phyloP scores from a whole-genome alignment of 64 coral and sea anemone species.

The Montipora capricornis region DNA sequence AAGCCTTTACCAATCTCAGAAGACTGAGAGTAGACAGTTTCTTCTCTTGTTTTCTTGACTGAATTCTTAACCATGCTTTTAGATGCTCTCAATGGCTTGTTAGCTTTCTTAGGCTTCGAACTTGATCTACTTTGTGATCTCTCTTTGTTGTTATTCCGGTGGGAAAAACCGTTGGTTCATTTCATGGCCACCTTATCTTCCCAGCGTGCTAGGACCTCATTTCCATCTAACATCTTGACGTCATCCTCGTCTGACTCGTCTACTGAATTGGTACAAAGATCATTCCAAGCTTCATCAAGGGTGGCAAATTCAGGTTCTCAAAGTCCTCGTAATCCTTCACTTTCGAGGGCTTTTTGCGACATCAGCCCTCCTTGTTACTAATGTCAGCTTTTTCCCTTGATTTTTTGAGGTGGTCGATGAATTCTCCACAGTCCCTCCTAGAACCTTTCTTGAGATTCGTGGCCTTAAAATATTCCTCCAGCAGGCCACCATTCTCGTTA shows the following conservation, averaged over 20 bases:
- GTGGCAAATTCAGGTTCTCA: neutral
- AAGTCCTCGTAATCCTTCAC: neutral
- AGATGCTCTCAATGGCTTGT: neutral
- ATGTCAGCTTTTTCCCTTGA: conserved; percentile 40
- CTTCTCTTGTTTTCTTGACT: conserved; percentile 20
- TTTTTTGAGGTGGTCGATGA: conserved; percentile 17
- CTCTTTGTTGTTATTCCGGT: conserved; percentile 4
- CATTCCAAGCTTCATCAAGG: neutral
- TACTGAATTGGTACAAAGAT: neutral
- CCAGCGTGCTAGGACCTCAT: conserved; percentile 12
- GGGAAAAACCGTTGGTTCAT: conserved; percentile 11
- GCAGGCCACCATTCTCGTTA: conserved; percentile 18
- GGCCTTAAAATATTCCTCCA: conserved; percentile 48
- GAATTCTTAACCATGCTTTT: neutral
- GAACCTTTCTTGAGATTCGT: conserved; percentile 38
- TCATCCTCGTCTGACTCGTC: neutral
- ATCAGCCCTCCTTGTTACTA: conserved; percentile 35
- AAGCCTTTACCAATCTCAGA: conserved; percentile 30
- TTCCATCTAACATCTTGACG: neutral
- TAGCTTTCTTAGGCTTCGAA: neutral
- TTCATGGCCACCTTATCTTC: conserved; percentile 38
- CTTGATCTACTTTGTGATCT: neutral
- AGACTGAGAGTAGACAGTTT: conserved; percentile 19
- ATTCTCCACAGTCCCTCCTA: conserved; percentile 24
- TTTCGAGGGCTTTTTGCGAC: neutral